A percentile compares a stretch with the other conserved stretches of the same genome.
Evolutionary conservation across 1,140 invertebrate species (phyloP).

Genomic region (Neodiprion lecontei): DNA sequence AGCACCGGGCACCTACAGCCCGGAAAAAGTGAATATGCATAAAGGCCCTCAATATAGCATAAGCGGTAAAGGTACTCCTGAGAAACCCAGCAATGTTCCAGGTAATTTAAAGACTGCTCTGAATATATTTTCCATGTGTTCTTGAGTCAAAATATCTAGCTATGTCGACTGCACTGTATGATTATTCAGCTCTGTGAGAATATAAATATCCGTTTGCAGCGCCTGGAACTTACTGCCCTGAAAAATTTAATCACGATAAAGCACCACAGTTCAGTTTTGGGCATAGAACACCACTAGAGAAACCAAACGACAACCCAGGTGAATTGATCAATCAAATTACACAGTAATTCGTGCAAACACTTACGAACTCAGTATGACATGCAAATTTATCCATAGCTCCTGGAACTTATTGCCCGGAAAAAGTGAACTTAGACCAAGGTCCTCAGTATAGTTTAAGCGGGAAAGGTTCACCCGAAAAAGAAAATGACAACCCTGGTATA

Average conservation of each 20-base stretch:
- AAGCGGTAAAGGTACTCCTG: conserved; percentile 22
- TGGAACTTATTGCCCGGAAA: conserved; percentile 64
- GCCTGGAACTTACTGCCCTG: conserved; percentile 39
- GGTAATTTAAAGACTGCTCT: conserved; percentile 49
- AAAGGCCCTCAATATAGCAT: conserved; percentile 13
- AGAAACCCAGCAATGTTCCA: conserved; percentile 28
- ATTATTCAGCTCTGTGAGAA: conserved; percentile 20
- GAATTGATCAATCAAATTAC: conserved; percentile 31
- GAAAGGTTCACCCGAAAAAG: conserved; percentile 60
- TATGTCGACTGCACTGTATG: conserved; percentile 40
- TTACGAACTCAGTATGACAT: background rate
- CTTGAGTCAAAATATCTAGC: conserved; percentile 33
- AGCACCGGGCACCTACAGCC: conserved; percentile 8
- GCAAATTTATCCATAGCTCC: background rate
- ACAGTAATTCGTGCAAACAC: background rate
- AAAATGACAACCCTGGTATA: conserved; percentile 52
- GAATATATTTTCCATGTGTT: conserved; percentile 58
- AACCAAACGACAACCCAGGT: conserved; percentile 45
- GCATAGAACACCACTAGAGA: conserved; percentile 34
- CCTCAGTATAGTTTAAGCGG: conserved; percentile 65
- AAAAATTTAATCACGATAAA: conserved; percentile 35
- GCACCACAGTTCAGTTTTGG: conserved; percentile 38
- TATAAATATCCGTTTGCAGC: conserved; percentile 18
- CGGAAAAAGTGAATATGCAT: conserved; percentile 10
- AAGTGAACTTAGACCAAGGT: conserved; percentile 67